Conservation (phyloP, 2,888 invertebrate species). For the Nomada fabriciana region DNA sequence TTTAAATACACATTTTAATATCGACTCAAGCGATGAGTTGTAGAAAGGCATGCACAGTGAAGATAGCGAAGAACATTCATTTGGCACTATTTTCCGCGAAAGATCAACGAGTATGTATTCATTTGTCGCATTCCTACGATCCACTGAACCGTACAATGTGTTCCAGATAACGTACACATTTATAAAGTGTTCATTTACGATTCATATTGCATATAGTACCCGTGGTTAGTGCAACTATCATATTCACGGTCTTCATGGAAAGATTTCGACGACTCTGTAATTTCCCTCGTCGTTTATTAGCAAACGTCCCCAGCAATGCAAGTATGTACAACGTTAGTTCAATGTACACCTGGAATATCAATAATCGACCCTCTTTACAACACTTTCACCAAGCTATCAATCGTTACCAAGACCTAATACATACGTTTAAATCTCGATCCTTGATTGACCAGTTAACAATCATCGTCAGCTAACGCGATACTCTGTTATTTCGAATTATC, state of each 20-base stretch:
- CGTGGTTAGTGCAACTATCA: not conserved
- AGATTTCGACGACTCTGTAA: too few species aligned
- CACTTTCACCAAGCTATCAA: conserved; percentile 6
- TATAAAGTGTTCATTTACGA: too few species aligned
- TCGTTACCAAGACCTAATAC: not conserved
- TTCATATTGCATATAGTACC: not conserved
- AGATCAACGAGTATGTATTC: too few species aligned
- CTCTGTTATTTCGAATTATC: not conserved
- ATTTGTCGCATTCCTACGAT: too few species aligned
- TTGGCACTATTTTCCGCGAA: too few species aligned
- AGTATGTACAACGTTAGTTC: not conserved
- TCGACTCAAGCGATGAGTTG: too few species aligned
- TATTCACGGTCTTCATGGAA: not conserved
- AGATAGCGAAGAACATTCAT: too few species aligned
- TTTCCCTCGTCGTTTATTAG: not conserved
- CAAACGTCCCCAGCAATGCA: not conserved
- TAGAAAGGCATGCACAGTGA: too few species aligned
- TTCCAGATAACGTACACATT: too few species aligned
- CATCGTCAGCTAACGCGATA: not conserved
- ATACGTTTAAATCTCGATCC: not conserved
- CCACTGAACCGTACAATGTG: too few species aligned
- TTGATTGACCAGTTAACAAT: not conserved
- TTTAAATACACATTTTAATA: not conserved
- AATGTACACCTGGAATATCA: conserved; percentile 9
- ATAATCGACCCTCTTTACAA: conserved; percentile 6